Evolutionary conservation across 1,140 invertebrate species (phyloP).

Genomic region (Ceratosolen fusciceps): DNA sequence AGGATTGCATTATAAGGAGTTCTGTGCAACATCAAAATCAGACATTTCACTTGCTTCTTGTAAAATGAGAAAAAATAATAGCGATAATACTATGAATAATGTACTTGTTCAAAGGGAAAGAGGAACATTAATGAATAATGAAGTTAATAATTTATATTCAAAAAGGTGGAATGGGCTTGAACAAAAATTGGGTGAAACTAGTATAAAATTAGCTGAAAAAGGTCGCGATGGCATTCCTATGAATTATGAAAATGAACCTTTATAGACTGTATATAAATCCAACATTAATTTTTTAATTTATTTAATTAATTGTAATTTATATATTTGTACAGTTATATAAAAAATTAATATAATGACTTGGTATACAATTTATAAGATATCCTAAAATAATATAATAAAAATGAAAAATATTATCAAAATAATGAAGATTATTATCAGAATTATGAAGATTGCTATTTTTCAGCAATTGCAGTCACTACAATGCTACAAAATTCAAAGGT

Average conservation of each 20-base stretch:
- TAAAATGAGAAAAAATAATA: conserved; percentile 71
- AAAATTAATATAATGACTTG: background rate
- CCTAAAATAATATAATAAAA: too few relatives aligned
- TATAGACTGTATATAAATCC: conserved; percentile 41
- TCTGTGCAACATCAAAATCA: conserved; percentile 63
- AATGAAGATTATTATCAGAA: too few relatives aligned
- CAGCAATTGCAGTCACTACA: too few relatives aligned
- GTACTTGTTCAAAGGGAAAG: conserved; percentile 61
- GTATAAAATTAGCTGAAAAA: conserved; percentile 74
- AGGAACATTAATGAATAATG: conserved; percentile 69
- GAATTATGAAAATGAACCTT: conserved; percentile 68
- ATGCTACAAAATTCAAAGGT: too few relatives aligned
- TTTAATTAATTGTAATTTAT: background rate
- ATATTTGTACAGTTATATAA: background rate
- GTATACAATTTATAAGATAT: too few relatives aligned
- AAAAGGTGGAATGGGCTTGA: conserved; percentile 83
- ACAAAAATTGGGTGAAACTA: conserved; percentile 78
- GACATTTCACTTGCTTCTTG: conserved; percentile 83
- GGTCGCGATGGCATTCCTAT: conserved; percentile 78
- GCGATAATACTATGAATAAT: conserved; percentile 58
- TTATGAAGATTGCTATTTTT: too few relatives aligned
- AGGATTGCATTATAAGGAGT: conserved; percentile 71
- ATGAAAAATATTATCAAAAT: too few relatives aligned
- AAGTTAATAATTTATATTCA: conserved; percentile 74
- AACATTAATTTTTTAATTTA: background rate